Conservation (phyloP, 2,113 vertebrate species). For the Muscicapa adusta region DNA sequence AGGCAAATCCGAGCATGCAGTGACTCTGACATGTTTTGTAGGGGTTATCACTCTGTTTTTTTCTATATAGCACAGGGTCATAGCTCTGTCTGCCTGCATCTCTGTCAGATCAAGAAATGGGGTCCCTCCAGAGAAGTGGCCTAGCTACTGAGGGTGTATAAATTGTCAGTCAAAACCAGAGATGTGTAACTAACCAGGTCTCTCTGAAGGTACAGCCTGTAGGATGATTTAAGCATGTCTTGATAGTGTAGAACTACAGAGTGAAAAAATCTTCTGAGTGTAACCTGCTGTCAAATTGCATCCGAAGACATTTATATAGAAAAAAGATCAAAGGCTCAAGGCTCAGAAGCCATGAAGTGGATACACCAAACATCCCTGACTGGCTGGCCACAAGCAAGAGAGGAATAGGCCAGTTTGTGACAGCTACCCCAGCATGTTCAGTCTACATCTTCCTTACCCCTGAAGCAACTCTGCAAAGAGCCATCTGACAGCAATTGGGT, state of each 20-base stretch:
- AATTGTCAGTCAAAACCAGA: background rate
- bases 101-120: background rate
- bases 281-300: background rate
- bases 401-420: background rate
- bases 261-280: background rate
- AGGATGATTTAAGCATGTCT: background rate
- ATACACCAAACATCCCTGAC: background rate
- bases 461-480: background rate
- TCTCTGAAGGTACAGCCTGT: background rate
- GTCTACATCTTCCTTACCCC: background rate
- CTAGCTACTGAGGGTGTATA: background rate
- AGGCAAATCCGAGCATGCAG: background rate
- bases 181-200: background rate
- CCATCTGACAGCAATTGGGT: background rate
- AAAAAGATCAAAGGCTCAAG: background rate
- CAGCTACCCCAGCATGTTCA: background rate
- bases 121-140: background rate
- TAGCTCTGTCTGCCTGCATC: background rate
- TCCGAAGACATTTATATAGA: background rate
- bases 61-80: background rate
- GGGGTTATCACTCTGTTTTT: background rate
- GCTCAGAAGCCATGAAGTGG: background rate
- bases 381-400: background rate
- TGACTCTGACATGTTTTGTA: background rate
- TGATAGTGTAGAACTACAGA: background rate